Evolutionary conservation across 2,797 vertebrate genomes (phyloP).

Genomic region (Esox lucius): DNA sequence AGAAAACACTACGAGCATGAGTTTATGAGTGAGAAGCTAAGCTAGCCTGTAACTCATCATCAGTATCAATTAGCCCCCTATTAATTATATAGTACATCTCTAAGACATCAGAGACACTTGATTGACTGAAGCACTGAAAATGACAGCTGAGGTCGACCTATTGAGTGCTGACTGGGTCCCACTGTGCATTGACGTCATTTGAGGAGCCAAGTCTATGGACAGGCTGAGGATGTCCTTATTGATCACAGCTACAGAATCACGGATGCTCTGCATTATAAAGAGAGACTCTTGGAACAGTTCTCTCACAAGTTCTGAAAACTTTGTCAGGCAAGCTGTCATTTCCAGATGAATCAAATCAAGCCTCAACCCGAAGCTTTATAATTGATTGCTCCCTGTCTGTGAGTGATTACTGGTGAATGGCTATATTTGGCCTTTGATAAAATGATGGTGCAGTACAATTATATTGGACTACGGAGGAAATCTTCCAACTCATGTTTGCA

Average conservation of each 20-base stretch:
- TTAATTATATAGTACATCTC: constrained; percentile 14
- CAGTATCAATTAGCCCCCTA: constrained; percentile 1
- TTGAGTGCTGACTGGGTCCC: constrained; percentile 14
- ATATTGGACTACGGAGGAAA: not conserved
- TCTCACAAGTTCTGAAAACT: not conserved
- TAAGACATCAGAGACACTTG: constrained; percentile 7
- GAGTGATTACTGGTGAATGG: not conserved
- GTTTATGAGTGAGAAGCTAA: not conserved
- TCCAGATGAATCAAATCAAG: constrained; percentile 4
- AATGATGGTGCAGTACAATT: not conserved
- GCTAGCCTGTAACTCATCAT: not conserved
- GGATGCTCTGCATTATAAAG: not conserved
- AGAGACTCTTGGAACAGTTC: not conserved
- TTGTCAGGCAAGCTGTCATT: not conserved
- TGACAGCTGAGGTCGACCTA: constrained; percentile 10
- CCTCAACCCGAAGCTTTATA: not conserved
- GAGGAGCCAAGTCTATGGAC: constrained; percentile 9
- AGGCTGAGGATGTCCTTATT: constrained; percentile 10
- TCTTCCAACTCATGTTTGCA: not conserved
- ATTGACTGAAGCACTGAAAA: constrained; percentile 10
- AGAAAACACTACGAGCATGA: not conserved
- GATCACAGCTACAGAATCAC: constrained; percentile 5
- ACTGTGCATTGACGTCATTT: constrained; percentile 15
- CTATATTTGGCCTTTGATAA: not conserved
- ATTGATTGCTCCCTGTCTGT: not conserved